These are phyloP conservation scores for Eufriesea mexicana DNA, from an alignment of 1,140 invertebrate species.

Conservation along the genomic window DNA sequence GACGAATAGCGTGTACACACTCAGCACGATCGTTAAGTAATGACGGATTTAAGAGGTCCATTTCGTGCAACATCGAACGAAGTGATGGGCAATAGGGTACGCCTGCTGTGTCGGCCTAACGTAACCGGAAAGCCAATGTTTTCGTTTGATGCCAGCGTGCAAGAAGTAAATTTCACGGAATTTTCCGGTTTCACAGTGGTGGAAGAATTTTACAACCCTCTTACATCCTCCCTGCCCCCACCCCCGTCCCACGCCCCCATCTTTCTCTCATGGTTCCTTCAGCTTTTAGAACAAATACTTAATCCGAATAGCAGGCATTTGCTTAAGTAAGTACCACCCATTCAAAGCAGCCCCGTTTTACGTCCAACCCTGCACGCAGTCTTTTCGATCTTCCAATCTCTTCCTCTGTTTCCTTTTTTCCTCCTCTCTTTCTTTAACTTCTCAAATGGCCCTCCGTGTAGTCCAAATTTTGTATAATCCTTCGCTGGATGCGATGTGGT, in stretches of 20 bases:
- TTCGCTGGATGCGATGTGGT: no score
- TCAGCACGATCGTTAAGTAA: neutral
- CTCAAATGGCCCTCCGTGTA: neutral
- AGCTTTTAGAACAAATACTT: conserved; percentile 82
- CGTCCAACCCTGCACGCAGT: conserved; percentile 56
- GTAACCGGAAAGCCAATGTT: conserved; percentile 71
- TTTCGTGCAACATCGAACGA: conserved; percentile 40
- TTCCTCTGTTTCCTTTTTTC: conserved; percentile 8
- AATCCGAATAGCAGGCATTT: conserved; percentile 80
- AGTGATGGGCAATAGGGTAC: conserved; percentile 33
- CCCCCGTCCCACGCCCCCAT: conserved; percentile 38
- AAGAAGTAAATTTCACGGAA: conserved; percentile 76
- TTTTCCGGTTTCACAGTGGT: conserved; percentile 71
- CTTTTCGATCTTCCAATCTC: conserved; percentile 48
- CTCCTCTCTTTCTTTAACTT: conserved; percentile 24
- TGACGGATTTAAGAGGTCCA: conserved; percentile 25
- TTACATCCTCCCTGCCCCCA: conserved; percentile 46
- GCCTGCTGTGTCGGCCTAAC: conserved; percentile 33
- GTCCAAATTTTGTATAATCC: conserved; percentile 15
- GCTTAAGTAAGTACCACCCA: conserved; percentile 80
- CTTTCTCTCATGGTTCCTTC: conserved; percentile 70
- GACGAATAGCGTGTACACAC: no score
- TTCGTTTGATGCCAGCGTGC: conserved; percentile 52
- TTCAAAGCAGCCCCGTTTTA: conserved; percentile 77
- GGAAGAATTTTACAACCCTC: conserved; percentile 74